Percentiles rank a stretch among this genome's conserved stretches.
Evolutionary conservation across 2,113 vertebrate genomes (phyloP).

Genomic region (Salminus brasiliensis): DNA sequence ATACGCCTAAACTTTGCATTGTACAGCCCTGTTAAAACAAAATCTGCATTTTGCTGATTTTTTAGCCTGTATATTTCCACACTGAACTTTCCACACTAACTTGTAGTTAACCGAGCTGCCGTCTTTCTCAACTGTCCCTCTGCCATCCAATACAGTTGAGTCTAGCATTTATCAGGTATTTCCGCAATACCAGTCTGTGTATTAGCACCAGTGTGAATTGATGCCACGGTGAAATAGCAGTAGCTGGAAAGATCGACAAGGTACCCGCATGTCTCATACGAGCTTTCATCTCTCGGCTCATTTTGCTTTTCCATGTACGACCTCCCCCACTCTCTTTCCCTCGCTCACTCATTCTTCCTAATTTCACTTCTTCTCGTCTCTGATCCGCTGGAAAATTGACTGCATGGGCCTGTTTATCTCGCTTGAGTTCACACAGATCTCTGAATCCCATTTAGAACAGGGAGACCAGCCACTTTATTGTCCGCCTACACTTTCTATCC

Average conservation of each 20-base stretch:
- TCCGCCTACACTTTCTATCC: not conserved
- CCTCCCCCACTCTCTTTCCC: not conserved
- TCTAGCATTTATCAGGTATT: not conserved
- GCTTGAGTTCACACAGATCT: slow-evolving; percentile 5
- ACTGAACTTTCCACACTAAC: too few relatives aligned
- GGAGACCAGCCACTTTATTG: slow-evolving; percentile 4
- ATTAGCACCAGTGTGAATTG: not conserved
- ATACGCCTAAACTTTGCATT: too few relatives aligned
- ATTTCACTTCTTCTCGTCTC: not conserved
- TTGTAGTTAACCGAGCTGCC: too few relatives aligned
- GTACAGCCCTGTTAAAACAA: too few relatives aligned
- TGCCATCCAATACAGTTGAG: not conserved
- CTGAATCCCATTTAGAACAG: not conserved
- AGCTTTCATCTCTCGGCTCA: not conserved
- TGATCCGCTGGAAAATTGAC: slow-evolving; percentile 17
- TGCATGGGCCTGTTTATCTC: not conserved
- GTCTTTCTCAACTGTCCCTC: not conserved
- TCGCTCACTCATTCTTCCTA: not conserved
- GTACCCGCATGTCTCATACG: not conserved
- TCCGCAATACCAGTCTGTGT: not conserved
- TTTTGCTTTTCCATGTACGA: not conserved
- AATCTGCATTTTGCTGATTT: too few relatives aligned
- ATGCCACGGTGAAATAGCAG: not conserved
- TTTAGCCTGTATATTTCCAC: too few relatives aligned
- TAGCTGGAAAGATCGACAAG: not conserved